Evolutionary conservation across 1,140 invertebrate species (phyloP), one percentile per base, ranked within the genome.

Genomic region (Pogonomyrmex barbatus): DNA sequence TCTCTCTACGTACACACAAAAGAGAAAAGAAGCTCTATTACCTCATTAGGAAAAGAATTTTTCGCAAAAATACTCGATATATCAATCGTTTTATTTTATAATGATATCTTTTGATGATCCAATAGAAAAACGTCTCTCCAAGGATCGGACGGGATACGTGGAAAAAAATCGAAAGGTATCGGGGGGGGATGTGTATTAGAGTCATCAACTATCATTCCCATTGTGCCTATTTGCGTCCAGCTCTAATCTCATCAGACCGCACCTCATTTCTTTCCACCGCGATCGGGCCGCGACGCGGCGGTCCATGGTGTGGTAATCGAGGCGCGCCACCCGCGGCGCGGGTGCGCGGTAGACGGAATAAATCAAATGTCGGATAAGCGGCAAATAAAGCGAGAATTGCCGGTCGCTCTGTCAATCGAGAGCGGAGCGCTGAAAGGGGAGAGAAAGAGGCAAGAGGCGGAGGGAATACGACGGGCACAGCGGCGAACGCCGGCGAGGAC

Each of bases 331-430:
- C 88, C 71, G 71, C 33, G 24, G 39, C 50, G 77, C 33, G 75
- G 24, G 88, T 90, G 85, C 89, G 89, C 88, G 89, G 50, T 75
- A 88, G 70, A 71, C 81, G 47, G 86, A 84, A 87, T 90, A 90
- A 90, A 90, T 90, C 89, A 90, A 90, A 90, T 87, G 86, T 88
- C 42, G 79, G 88, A 87, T 90, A 81, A 90, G 86, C 76, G 81
- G 88, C 88, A 90, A 90, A 90, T 90, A 88, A 90, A 90, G 68
- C 81, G 88, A 88, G 90, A 90, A 90, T 88, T 86, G 52, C 79
- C 50, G 86, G 76, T 62, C 76, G 58, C 33, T 67, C 68, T 54
- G 65, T 39, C 78, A 85, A 89, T 63, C 42, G 81, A 71, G 75
- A 87, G n/a, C 9, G 24, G 84, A 42, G 45, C 42, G 56, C 4